phyloP scores from a whole-genome alignment of 2,797 vertebrate genomes.

The Myripristis murdjan region DNA sequence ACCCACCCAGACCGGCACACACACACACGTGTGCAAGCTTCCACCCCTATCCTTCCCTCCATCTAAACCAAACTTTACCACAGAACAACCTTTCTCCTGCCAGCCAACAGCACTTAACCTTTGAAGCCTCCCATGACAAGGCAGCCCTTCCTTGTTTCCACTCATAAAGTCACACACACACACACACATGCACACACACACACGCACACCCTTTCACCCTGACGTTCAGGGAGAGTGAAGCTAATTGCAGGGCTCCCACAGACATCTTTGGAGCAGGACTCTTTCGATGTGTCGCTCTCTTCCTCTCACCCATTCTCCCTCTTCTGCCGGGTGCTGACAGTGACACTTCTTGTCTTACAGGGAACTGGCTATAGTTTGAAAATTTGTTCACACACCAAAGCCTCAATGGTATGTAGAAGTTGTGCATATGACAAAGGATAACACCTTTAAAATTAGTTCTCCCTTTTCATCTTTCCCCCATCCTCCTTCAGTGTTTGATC shows the following conservation, averaged over 20 bases:
- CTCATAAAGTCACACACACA: slow-evolving; percentile 14
- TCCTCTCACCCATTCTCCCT: background rate
- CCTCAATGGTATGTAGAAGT: no score
- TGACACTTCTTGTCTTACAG: slow-evolving; percentile 36
- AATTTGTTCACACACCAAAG: no score
- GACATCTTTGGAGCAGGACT: slow-evolving; percentile 45
- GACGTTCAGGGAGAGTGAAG: background rate
- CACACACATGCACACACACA: no score
- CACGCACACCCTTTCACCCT: background rate
- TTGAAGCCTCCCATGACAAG: background rate
- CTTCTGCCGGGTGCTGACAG: background rate
- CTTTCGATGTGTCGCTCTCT: background rate
- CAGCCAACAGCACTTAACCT: slow-evolving; percentile 30
- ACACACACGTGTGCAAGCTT: background rate
- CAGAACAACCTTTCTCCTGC: no score
- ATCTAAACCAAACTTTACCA: no score
- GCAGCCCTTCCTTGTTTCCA: slow-evolving; percentile 6
- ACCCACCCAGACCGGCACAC: background rate
- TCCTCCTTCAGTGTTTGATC: no score
- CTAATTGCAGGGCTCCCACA: slow-evolving; percentile 31
- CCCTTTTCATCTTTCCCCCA: no score
- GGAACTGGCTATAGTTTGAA: no score
- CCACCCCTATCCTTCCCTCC: no score
- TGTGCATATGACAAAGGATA: no score
- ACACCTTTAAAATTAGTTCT: no score